These are phyloP conservation scores for Heliconius ismenius DNA, from an alignment of 2,888 invertebrate species.

Conservation along the genomic window DNA sequence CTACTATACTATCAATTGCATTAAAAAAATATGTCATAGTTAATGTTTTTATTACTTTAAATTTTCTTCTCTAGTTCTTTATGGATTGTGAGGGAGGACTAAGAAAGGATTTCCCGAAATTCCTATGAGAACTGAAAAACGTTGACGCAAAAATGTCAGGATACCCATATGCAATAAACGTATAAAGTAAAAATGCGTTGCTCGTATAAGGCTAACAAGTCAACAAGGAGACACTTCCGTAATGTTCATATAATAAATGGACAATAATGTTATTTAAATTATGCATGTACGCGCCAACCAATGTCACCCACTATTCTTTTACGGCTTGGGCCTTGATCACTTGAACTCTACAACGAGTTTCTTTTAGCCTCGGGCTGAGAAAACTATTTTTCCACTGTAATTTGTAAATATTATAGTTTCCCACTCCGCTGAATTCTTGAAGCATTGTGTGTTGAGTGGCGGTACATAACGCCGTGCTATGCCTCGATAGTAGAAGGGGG, in stretches of 20 bases:
- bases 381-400: constrained; percentile 29
- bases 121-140: not conserved
- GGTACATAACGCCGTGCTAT: too few species aligned
- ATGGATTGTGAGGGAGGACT: not conserved
- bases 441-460: too few species aligned
- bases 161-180: constrained; percentile 40
- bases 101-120: not conserved
- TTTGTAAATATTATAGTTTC: not conserved
- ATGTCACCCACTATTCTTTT: constrained; percentile 74
- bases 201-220: constrained; percentile 68
- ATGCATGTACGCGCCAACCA: constrained; percentile 60
- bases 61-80: too few species aligned
- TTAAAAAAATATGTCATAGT: not conserved
- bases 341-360: constrained; percentile 52
- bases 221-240: constrained; percentile 66
- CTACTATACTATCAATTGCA: not conserved
- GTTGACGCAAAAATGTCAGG: not conserved
- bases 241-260: constrained; percentile 56
- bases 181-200: constrained; percentile 55
- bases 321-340: constrained; percentile 62
- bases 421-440: too few species aligned
- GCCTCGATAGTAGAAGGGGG: too few species aligned
- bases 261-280: constrained; percentile 62
- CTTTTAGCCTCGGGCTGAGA: constrained; percentile 40
- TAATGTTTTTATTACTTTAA: too few species aligned